phyloP scores from a whole-genome alignment of 2,797 vertebrate species.

The Liparis tanakae region DNA sequence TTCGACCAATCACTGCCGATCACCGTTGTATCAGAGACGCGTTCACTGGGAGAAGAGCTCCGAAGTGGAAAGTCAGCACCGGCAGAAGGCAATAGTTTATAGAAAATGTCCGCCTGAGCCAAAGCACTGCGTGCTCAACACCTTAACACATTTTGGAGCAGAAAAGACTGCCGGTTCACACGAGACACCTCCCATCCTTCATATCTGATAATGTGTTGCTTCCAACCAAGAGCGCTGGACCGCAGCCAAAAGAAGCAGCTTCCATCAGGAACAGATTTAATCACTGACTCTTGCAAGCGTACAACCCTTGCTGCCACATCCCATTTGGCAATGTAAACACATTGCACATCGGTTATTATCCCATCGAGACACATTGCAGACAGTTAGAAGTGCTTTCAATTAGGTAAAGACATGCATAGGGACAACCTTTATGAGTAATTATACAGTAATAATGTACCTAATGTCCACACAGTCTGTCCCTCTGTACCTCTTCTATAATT shows the following conservation, averaged over 20 bases:
- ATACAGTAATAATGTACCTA: no score
- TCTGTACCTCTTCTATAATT: background rate
- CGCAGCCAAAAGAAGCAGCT: slow-evolving; percentile 1
- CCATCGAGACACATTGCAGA: background rate
- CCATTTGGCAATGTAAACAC: background rate
- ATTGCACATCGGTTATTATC: background rate
- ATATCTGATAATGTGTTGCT: slow-evolving; percentile 5
- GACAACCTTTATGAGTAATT: background rate
- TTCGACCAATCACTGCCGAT: background rate
- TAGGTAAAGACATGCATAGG: background rate
- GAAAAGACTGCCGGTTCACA: slow-evolving; percentile 8
- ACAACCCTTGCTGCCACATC: background rate
- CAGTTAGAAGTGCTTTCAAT: no score
- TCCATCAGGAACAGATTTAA: background rate
- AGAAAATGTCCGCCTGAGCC: slow-evolving; percentile 16
- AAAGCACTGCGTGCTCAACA: background rate
- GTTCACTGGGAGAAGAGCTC: background rate
- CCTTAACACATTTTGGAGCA: slow-evolving; percentile 5
- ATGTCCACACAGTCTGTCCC: no score
- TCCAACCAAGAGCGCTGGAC: slow-evolving; percentile 11
- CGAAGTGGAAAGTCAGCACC: slow-evolving; percentile 12
- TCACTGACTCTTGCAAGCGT: background rate
- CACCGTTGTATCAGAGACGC: background rate
- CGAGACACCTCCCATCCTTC: background rate
- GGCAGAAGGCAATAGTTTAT: slow-evolving; percentile 9